Evolutionary conservation across 2,113 vertebrate genomes (phyloP).

Genomic region (Fulica atra): DNA sequence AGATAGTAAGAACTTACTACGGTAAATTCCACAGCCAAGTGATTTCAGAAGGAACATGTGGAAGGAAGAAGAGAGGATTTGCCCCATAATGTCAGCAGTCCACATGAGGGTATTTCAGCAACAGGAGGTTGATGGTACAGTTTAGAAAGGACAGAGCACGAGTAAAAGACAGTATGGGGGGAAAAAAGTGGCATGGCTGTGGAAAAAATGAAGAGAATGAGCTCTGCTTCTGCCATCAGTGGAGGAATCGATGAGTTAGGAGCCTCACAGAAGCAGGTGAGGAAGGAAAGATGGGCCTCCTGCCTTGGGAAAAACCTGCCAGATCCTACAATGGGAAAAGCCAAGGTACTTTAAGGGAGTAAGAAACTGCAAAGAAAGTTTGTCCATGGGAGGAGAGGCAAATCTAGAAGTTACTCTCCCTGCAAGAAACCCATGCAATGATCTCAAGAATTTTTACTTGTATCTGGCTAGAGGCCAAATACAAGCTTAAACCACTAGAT

Average conservation of each 20-base stretch:
- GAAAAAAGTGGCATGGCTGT: background rate
- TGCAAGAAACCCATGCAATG: background rate
- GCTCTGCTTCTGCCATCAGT: background rate
- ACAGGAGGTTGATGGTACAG: background rate
- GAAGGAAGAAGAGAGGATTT: background rate
- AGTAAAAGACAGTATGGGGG: background rate
- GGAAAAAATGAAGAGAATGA: background rate
- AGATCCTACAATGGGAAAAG: background rate
- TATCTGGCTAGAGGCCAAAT: conserved; percentile 29
- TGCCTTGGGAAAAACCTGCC: background rate
- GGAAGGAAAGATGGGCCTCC: background rate
- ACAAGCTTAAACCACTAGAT: conserved; percentile 26
- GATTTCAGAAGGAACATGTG: background rate
- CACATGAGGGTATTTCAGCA: background rate
- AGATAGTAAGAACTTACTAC: background rate
- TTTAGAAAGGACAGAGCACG: background rate
- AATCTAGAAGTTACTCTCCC: background rate
- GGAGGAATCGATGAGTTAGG: background rate
- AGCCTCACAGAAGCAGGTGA: background rate
- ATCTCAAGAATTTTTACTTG: background rate
- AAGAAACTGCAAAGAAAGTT: background rate
- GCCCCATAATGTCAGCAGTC: accelerated
- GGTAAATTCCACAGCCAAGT: background rate
- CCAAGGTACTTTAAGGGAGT: background rate
- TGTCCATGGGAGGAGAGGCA: background rate